Evolutionary conservation across 1,140 invertebrate species (phyloP), one percentile per base, ranked within the genome.

Genomic region (Zaprionus inermis): DNA sequence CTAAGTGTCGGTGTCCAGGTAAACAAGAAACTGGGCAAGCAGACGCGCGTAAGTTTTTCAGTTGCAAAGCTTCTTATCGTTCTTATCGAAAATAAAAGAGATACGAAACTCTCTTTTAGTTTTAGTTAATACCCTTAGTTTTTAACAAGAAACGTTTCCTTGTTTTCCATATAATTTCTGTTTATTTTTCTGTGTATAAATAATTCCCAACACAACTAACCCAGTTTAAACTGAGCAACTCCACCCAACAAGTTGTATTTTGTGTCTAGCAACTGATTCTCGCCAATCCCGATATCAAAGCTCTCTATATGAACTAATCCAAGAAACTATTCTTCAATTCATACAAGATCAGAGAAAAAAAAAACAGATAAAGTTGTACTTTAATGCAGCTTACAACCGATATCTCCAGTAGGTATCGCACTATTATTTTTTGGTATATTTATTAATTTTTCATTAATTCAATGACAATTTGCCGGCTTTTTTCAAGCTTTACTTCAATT

Each of bases 1-100:
- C 94, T 96, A 92, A 91, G 92, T 91, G 92, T 91, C 78, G 97
- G 97, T 94, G 96, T 98, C 94, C 97, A 98, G 97, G 97, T 98
- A 97, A 96, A 92, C 92, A 92, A 92, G 92, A 92, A 92, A 84
- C 91, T 92, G 91, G 92, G 92, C 90, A 92, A 92, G 91, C 91
- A 92, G 91, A 92, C 92, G 90, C 92, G 92, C 88, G 92, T 92
- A 92, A 92, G 92, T 91, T 92, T 95, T 96, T 97, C 95, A 98
- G 97, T 92, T 92, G 91, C 91, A 89, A 90, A 91, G 79, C 85
- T 89, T 91, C 79, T 91, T 91, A 80, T 65, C 41, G 22, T 56
- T 52, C 10, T 10, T 68, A 44, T 44, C 34, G 10, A 20, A 49
- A 49, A 49, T 20, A 12, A 18, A 18, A 49, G 44, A 49, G 44